Base-by-base conservation (phyloP, 2,113 vertebrate genomes). In the Pelvicachromis taeniatus region DNA sequence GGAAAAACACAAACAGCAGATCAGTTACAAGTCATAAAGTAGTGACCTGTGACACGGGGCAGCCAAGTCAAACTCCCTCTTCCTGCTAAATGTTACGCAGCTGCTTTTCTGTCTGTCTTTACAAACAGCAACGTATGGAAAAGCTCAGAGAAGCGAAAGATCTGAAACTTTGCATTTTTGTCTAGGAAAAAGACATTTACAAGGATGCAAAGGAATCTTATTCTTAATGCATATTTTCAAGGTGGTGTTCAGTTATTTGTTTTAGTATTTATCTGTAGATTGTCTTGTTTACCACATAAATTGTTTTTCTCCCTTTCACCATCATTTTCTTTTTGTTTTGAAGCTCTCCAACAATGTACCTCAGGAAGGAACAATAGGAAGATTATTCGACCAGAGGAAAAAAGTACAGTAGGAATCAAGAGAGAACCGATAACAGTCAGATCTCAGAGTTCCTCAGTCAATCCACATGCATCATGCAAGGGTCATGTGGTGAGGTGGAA, bases 91-190 rank as follows among this genome's bases (percentile, higher is more conserved):
- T 77, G 65, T 87, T 65, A 65, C 33, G 68, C 88, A 92, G 93
- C 90, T 94, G 93, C 73, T 85, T 91, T 90, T 90, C 70, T 82
- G 80, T 92, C 80, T 81, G 81, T 85, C 83, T 77, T 59, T 85
- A 79, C 79, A 83, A 82, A 29, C 70, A 40, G 77, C 77, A 48
- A 56, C 58, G 65, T 55, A 38, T 85, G 83, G 82, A 59, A 84
- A 83, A 84, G 12, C 58, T 92, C 73, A 55, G 78, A 26, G 38
- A 79, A 78, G 79, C 26, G 53, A 14, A 83, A 54, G 56, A 81
- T 54, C 79, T n/a, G 85, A 83, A 83, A 83, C 81, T 56, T 77
- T 83, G n/a, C 5, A 42, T 53, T 80, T 52, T 56, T 14, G 7
- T 73, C 40, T 31, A 84, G 14, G 78, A 50, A 14, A 78, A 84